Base-by-base conservation (phyloP, 2,113 vertebrate genomes). In the Nerophis lumbriciformis region DNA sequence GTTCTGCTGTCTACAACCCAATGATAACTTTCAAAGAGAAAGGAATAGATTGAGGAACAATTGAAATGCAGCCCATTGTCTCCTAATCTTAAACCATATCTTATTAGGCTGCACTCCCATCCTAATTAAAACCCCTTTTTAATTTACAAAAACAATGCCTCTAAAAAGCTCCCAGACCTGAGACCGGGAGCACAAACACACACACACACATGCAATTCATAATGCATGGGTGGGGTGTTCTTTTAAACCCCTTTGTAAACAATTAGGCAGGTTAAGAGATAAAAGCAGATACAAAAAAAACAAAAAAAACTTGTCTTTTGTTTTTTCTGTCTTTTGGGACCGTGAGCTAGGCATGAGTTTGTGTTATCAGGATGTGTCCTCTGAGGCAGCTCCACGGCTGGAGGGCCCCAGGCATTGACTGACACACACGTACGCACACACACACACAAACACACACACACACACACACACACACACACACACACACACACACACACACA, bases 201-300 rank as follows among this genome's bases (percentile, higher is more conserved):
- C 78, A 38, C 58, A 36, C 64, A 49, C 78, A 60, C 61, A 37
- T 38, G 36, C 52, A 72, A 85, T 73, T 79, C 63, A 61, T 69
- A 82, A 83, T 85, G 76, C 80, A 71, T 77, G 57, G 66, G 53
- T 79, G 83, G 72, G 73, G 77, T 82, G 80, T 83, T 83, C 72
- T 79, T 86, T 71, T 82, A 85, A 90, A 86, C 81, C 81, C 78
- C 77, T 80, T 81, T 47, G 79, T 85, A 89, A 88, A 89, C 84
- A 89, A 90, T 91, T 88, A 90, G 69, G 76, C 67, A 80, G 87
- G 88, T 88, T 85, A 88, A 85, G 87, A 88, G 87, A 89, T 90
- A 85, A 87, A 82, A 79, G 69, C 66, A 84, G 85, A 88, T 85
- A 28, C 28, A 28, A 28, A 28, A 28, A 28, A 28, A 28, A 28